Evolutionary conservation across 2,113 vertebrate genomes (phyloP), one percentile per base, ranked within the genome.

Genomic region (Nesoenas mayeri): DNA sequence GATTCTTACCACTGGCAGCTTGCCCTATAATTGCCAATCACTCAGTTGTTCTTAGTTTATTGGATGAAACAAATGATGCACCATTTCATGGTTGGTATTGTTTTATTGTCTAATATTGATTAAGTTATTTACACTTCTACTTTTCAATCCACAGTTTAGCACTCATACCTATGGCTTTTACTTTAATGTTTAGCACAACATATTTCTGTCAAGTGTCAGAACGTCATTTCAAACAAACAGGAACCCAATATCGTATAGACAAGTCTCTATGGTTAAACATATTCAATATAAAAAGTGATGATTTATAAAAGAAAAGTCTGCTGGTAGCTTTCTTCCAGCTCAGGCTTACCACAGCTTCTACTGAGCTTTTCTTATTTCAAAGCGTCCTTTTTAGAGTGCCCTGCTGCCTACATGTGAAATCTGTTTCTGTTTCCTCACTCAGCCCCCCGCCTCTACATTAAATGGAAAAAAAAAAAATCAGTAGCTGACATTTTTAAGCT

Each of bases 51-150:
- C 50, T 34, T 60, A 48, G 58, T 75, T 61, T 31, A 96, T 47
- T 88, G 92, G 92, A 97, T 96, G 77, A 97, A 97, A 95, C 91
- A 97, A 98, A 95, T 96, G 97, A 92, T 80, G 85, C 95, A 97
- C 97, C 88, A 91, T 93, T 97, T 92, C 83, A 88, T 84, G 71
- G 92, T 90, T 97, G 95, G 92, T 97, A 98, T 89, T 95, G 91
- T 97, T 98, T 98, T 98, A 98, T 98, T 98, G 96, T 97, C 97
- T 97, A 98, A 97, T 97, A 98, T 95, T 97, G 97, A 98, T 97
- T 97, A 96, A 98, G 98, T 95, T 98, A 98, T 98, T 97, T 98
- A 98, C 98, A 98, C 4, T 95, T 61, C 97, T 98, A 95, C 80
- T 97, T 97, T 96, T 95, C 97, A 97, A 94, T 96, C 96, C 97